phyloP scores from a whole-genome alignment of 2,113 vertebrate genomes.

The Pomatorhinus ruficollis region DNA sequence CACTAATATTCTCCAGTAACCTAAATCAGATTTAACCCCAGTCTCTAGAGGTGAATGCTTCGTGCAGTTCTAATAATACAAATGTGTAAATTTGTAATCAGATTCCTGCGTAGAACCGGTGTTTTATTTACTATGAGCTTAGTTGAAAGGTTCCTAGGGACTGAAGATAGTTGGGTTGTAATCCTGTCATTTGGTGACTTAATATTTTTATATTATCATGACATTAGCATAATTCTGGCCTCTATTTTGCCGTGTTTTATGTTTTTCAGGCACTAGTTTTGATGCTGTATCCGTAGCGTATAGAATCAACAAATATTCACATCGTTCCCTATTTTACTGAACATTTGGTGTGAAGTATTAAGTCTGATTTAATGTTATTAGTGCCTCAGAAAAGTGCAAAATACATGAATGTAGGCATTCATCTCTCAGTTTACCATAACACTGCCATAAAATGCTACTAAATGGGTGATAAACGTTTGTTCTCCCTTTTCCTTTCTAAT shows the following conservation, averaged over 20 bases:
- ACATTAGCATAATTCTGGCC: slow-evolving; percentile 79
- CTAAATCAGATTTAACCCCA: slow-evolving; percentile 71
- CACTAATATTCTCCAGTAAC: slow-evolving; percentile 22
- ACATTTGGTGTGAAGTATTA: slow-evolving; percentile 78
- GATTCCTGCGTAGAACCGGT: slow-evolving; percentile 54
- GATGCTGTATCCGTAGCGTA: neutral
- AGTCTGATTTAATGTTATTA: slow-evolving; percentile 81
- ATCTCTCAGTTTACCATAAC: slow-evolving; percentile 77
- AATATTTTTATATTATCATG: slow-evolving; percentile 77
- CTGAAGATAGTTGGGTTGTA: slow-evolving; percentile 67
- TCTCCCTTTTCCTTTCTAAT: slow-evolving; percentile 68
- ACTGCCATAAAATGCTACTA: slow-evolving; percentile 71
- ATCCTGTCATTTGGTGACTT: slow-evolving; percentile 80
- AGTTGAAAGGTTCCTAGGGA: slow-evolving; percentile 65
- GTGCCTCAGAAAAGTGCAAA: slow-evolving; percentile 71
- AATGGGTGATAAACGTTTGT: slow-evolving; percentile 77
- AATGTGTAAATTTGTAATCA: slow-evolving; percentile 78
- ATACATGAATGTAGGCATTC: slow-evolving; percentile 75
- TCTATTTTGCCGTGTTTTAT: slow-evolving; percentile 75
- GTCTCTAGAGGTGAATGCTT: slow-evolving; percentile 60
- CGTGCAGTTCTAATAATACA: slow-evolving; percentile 70
- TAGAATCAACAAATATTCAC: slow-evolving; percentile 75
- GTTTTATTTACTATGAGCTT: slow-evolving; percentile 73
- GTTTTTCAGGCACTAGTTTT: slow-evolving; percentile 70
- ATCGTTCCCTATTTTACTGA: slow-evolving; percentile 69